Evolutionary conservation across 2,888 invertebrate genomes (phyloP), one percentile per base, ranked within the genome.

Genomic region (Merodon equestris): DNA sequence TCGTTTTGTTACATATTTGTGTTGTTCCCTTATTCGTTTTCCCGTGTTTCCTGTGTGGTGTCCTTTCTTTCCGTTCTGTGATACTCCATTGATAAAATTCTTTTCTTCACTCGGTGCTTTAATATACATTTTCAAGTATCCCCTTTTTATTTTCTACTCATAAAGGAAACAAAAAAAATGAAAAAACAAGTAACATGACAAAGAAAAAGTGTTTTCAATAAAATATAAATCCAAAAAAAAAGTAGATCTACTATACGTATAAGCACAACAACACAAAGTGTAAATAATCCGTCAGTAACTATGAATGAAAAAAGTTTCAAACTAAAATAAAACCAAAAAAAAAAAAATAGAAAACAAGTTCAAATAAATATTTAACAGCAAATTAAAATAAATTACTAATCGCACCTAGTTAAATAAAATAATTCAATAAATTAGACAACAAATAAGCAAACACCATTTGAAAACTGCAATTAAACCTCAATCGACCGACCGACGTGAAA

Each of bases 231-330:
- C n/a, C n/a, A n/a, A n/a, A 47, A 14, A 47, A 12, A 51, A 53
- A 66, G 5, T 36, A 36, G 10, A 9, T 53, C n/a, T n/a, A n/a
- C n/a, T n/a, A n/a, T n/a, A n/a, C 53, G n/a, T n/a, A 45, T 48
- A 68, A 79, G 68, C 71, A 58, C 71, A 76, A 60, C 54, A 76
- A 64, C 15, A 34, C 15, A 72, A 70, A 64, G 75, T 76, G 75
- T 68, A 74, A 74, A 63, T 67, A 74, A 79, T 79, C 74, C 79
- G 79, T 66, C 73, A 74, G 54, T 74, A 50, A 68, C 61, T 63
- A 56, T 56, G 60, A 50, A 15, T 45, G 57, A 45, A 63, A 57
- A 18, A 40, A 45, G 2, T 27, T 27, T 7, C 2, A 40, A 40
- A 3, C 9, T 7, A 13, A 53, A 42, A 60, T 64, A 57, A 72